Conservation (phyloP, 2,888 invertebrate species). For the Caenorhabditis sp. region DNA sequence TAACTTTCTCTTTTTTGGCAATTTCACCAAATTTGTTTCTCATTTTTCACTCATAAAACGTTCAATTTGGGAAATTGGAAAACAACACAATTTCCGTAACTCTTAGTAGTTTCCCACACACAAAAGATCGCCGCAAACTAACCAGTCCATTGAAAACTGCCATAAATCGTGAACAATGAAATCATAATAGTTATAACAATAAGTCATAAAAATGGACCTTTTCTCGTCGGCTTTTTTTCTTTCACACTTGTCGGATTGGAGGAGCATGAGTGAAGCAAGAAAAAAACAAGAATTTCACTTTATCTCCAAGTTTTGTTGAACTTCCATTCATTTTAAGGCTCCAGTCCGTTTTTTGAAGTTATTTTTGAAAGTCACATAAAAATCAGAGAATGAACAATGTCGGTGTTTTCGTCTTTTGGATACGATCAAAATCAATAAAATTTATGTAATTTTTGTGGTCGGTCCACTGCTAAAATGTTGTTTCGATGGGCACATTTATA, state of each 20-base stretch:
- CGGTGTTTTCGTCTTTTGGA: no score
- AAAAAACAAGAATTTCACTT: no score
- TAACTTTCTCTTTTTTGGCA: not conserved
- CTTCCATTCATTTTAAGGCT: no score
- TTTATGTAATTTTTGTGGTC: not conserved
- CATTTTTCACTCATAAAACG: not conserved
- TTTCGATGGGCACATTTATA: not conserved
- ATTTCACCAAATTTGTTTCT: not conserved
- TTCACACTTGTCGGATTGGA: not conserved
- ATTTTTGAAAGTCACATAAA: no score
- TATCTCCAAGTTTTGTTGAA: no score
- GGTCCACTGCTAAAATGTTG: not conserved
- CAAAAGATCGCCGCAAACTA: not conserved
- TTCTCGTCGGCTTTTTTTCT: not conserved
- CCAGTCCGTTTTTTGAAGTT: no score
- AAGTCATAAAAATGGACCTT: not conserved
- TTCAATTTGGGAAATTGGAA: not conserved
- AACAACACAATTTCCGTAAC: not conserved
- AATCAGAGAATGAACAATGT: no score
- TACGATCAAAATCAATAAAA: not conserved
- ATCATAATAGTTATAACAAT: not conserved
- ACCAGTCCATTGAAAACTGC: not conserved
- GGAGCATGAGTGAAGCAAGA: not conserved
- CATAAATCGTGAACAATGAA: slow-evolving; percentile 1
- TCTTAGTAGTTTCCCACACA: not conserved